Evolutionary conservation across 1,140 invertebrate species (phyloP), one percentile per base, ranked within the genome.

Genomic region (Drosophila punjabiensis): DNA sequence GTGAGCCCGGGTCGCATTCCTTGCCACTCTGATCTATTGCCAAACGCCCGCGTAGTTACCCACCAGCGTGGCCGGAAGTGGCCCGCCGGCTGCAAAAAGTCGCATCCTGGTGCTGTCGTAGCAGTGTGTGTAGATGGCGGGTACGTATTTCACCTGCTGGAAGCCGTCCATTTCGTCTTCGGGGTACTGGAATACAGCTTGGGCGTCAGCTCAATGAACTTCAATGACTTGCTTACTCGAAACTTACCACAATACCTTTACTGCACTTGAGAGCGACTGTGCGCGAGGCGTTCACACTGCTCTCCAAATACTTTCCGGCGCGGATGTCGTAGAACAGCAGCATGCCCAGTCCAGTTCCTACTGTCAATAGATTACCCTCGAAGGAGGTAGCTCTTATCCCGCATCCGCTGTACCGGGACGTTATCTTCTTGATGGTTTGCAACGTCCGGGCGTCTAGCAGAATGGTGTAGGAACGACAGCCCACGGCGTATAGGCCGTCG

Each of bases 81-180:
- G 98, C 1, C 98, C 98, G 28, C 98, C 98, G 45, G 98, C 98
- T 1, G 98, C 96, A 94, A 99, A 99, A 7, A 99, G 94, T 67
- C 98, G 94, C 9, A 98, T 98, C 28, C 98, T 98, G 56, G 96
- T 97, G 76, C 96, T 95, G 94, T 99, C 98, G 93, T 99, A 99
- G 93, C 97, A 98, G 92, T 99, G 98, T 2, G 98, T 99, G 93
- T 99, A 99, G 87, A 99, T 98, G 16, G 98, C 98, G 50, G 98
- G 97, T 20, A 97, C 96, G 92, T 98, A 97, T 93, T 97, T 97
- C 2, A 96, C 95, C 81, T 97, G 96, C 93, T 97, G 96, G 82
- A 96, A 96, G 43, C 96, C 96, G 74, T 97, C 96, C 74, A 96
- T 95, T 81, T 98, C 97, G 91, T 98, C 97, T 85, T 97, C 96